phyloP scores from a whole-genome alignment of 1,140 invertebrate species.

The Tetranychus urticae region DNA sequence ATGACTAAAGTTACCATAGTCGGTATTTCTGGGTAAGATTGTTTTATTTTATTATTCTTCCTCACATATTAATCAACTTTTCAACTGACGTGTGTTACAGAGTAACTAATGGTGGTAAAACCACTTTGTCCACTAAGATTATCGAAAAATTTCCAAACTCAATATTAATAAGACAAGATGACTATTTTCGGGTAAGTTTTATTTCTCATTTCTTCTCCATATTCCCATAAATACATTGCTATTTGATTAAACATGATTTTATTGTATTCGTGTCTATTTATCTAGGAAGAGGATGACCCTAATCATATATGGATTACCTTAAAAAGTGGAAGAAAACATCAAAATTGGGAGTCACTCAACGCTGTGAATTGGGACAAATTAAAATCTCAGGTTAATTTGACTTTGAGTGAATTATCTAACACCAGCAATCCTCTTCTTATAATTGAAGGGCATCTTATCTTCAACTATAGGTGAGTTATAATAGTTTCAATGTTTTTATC shows the following conservation, averaged over 20 bases:
- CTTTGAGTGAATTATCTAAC: not conserved
- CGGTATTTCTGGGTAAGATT: constrained; percentile 17
- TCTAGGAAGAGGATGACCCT: constrained; percentile 19
- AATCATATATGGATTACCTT: constrained; percentile 27
- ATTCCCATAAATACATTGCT: too few species aligned
- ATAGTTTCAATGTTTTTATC: not conserved
- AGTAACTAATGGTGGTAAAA: not conserved
- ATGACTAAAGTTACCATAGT: not conserved
- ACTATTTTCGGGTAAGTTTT: not conserved
- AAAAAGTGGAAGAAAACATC: constrained; percentile 37
- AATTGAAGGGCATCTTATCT: not conserved
- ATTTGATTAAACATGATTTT: too few species aligned
- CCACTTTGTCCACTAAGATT: not conserved
- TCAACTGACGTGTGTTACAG: not conserved
- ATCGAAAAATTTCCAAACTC: not conserved
- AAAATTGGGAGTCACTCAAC: constrained; percentile 49
- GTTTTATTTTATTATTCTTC: too few species aligned
- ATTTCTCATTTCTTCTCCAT: too few species aligned
- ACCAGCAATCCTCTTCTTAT: not conserved
- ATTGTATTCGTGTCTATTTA: too few species aligned
- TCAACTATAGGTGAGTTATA: not conserved
- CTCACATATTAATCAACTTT: too few species aligned
- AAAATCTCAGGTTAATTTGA: constrained; percentile 24
- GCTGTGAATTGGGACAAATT: constrained; percentile 48
- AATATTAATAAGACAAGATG: not conserved